Evolutionary conservation across 2,113 vertebrate genomes (phyloP), one percentile per base, ranked within the genome.

Genomic region (Egretta garzetta): DNA sequence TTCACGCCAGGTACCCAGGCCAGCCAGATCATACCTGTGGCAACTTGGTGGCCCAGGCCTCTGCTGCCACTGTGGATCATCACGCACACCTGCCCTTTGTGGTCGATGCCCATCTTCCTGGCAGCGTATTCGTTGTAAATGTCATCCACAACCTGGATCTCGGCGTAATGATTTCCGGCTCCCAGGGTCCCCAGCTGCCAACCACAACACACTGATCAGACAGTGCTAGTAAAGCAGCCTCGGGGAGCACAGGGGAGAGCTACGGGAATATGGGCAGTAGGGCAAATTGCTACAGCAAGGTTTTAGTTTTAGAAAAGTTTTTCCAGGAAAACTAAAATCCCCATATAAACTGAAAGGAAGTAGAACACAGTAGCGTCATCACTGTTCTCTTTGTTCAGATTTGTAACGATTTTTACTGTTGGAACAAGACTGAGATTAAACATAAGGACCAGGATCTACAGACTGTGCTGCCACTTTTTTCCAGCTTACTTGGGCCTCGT

Each of bases 31-130:
- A 5, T 98, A 99, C 99, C 99, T 99, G 99, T 99, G 73, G 99
- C 99, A 35, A 99, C 99, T 93, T 99, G 99, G 96, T 99, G 99
- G 64, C 99, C 99, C 39, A 99, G 98, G 10, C 99, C 99, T 93
- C 99, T 98, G 98, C 99, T 99, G 94, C 99, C 99, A 26, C 99
- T 99, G 98, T 99, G 99, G 96, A 99, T 99, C 99, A 99, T 99
- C 96, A 99, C 99, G 60, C 99, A 99, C 96, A 99, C 99, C 94
- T 99, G 99, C 8, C 99, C 99, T 91, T 99, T 99, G 97, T 99
- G 99, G 97, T 99, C 99, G 10, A 99, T 99, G 96, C 99, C 99
- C 99, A 99, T 99, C 95, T 99, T 99, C 98, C 99, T 99, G 50
- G 99, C 99, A 10, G 99, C 99, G 0, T 99, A 99, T 28, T 99